These are phyloP conservation scores for Apolygus lucorum DNA, from an alignment of 1,140 invertebrate species.

Conservation along the genomic window DNA sequence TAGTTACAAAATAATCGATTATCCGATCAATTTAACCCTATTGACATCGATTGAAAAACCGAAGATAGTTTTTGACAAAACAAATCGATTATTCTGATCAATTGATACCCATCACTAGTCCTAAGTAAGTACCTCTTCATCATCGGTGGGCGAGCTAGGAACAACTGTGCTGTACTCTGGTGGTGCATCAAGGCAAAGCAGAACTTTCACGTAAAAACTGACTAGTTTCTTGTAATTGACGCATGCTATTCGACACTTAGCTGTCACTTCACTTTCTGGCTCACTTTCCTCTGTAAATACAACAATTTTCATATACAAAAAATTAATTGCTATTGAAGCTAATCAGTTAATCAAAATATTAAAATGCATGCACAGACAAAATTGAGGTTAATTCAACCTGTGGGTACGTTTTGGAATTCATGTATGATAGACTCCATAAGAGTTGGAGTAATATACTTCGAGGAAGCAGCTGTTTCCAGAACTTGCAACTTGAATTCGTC, in stretches of 20 bases:
- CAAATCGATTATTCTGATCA: no score
- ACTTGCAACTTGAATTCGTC: constrained; percentile 59
- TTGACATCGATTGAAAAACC: no score
- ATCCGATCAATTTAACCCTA: no score
- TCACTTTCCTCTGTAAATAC: background rate
- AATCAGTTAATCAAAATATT: background rate
- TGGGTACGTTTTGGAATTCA: background rate
- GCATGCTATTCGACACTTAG: constrained; percentile 9
- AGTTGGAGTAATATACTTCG: constrained; percentile 49
- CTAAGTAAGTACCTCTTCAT: constrained; percentile 22
- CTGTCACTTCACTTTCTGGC: background rate
- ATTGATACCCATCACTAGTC: no score
- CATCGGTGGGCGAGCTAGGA: constrained; percentile 30
- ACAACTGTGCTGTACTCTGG: constrained; percentile 39
- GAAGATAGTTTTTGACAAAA: no score
- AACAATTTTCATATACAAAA: background rate
- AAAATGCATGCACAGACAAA: background rate
- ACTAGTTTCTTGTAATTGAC: constrained; percentile 38
- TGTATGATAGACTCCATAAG: constrained; percentile 37
- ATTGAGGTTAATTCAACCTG: background rate
- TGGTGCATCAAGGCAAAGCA: constrained; percentile 37
- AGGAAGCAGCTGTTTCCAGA: constrained; percentile 57
- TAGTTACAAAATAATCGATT: no score
- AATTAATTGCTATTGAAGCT: background rate
- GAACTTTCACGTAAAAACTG: constrained; percentile 42